Base-by-base conservation (phyloP, 2,797 vertebrate genomes). In the Lagodon rhomboides region DNA sequence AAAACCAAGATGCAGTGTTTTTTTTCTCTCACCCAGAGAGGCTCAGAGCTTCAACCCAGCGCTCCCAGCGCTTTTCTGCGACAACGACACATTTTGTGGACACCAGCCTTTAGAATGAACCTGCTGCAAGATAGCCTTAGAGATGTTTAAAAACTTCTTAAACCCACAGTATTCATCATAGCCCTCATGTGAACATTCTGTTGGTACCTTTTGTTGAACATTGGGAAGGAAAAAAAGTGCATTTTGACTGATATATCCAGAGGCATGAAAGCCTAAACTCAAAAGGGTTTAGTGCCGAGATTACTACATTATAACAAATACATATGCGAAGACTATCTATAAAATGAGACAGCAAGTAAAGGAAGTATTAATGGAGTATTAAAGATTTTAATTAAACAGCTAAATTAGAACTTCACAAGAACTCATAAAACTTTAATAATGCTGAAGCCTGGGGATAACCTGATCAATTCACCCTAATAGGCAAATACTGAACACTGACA, bases 201-300 rank as follows among this genome's bases (percentile, higher is more conserved):
- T 73, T 25, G 2, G 17, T 65, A 15, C 69, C 54, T 49, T 49
- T 16, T 68, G 59, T 43, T 75, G 10, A 12, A 18, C 54, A 41
- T 9, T 58, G 16, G 1, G 43, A 50, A 27, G n/a, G 11, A 20
- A 46, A 30, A 30, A 72, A 68, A 61, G 34, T 30, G 41, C 43
- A 60, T 73, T 63, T 22, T 22, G 5, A 77, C 34, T 63, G 12
- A 67, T 77, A 53, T 55, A 73, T 55, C 56, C 46, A 50, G 10
- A 41, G 22, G 23, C 22, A 68, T 41, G 30, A 50, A 80, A 63
- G 64, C 61, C 54, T 5, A 34, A 54, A 58, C 12, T 66, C 12
- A 23, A 62, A 80, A 78, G 60, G 12, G 20, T 34, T 49, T 2
- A 54, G 49, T 59, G 55, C 54, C 50, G 46, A 53, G 5, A 38